Percentiles rank a stretch among this genome's conserved stretches.
Conservation (phyloP, 2,888 invertebrate genomes). For the Candidula unifasciata region DNA sequence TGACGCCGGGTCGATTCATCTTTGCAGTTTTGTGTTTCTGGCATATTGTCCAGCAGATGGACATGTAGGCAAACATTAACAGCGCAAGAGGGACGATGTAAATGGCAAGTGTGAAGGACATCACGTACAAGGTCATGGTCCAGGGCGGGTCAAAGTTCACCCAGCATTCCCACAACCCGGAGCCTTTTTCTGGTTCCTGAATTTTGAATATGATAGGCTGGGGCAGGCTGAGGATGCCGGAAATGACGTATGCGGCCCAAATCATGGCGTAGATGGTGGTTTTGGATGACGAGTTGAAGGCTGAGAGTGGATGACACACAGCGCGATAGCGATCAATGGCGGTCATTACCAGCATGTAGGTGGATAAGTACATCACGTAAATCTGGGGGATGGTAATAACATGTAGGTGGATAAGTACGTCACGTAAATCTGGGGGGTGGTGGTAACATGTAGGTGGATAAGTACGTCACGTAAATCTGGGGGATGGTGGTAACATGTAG, state of each 20-base stretch:
- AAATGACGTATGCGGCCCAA: slow-evolving; percentile 75
- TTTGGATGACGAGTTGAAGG: slow-evolving; percentile 79
- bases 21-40: slow-evolving; percentile 54
- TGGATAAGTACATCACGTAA: no score
- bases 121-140: slow-evolving; percentile 75
- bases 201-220: slow-evolving; percentile 79
- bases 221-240: slow-evolving; percentile 82
- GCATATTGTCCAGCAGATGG: slow-evolving; percentile 76
- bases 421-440: no score
- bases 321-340: slow-evolving; percentile 78
- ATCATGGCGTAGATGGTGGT: slow-evolving; percentile 77
- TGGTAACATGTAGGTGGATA: no score
- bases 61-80: slow-evolving; percentile 63
- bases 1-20: not conserved
- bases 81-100: slow-evolving; percentile 63
- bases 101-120: slow-evolving; percentile 76
- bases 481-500: no score
- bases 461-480: no score
- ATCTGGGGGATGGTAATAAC: no score
- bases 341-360: slow-evolving; percentile 76
- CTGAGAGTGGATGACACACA: slow-evolving; percentile 82
- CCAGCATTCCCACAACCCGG: slow-evolving; percentile 73
- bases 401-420: no score
- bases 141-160: slow-evolving; percentile 71
- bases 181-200: slow-evolving; percentile 34